These are phyloP conservation scores for Platycheirus rosarum DNA, from an alignment of 2,888 invertebrate genomes.

Conservation along the genomic window DNA sequence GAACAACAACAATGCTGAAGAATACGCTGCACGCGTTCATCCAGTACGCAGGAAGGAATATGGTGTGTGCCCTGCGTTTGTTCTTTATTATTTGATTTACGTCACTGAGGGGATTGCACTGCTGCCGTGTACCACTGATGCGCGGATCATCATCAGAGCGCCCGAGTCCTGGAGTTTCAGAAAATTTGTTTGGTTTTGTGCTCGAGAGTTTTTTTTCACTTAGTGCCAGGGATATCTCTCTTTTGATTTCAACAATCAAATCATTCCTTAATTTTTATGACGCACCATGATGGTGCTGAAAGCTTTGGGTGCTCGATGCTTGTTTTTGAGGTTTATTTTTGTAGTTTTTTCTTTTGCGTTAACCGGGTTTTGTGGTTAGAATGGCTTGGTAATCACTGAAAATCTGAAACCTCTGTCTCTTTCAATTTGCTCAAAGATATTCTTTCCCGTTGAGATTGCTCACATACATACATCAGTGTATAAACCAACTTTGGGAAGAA, in stretches of 20 bases:
- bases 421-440: conserved; percentile 57
- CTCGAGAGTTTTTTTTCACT: conserved; percentile 19
- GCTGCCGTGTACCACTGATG: conserved; percentile 22
- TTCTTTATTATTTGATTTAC: conserved; percentile 72
- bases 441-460: neutral
- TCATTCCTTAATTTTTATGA: conserved; percentile 73
- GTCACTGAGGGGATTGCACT: conserved; percentile 43
- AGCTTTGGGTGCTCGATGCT: conserved; percentile 57
- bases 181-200: conserved; percentile 22
- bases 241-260: conserved; percentile 72
- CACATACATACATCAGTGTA: neutral
- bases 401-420: conserved; percentile 62
- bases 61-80: conserved; percentile 46
- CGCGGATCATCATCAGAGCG: conserved; percentile 46
- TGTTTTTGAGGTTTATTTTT: neutral
- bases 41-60: conserved; percentile 26
- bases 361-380: conserved; percentile 61
- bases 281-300: conserved; percentile 73
- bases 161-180: neutral
- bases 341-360: conserved; percentile 10
- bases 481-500: no score
- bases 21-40: conserved; percentile 9
- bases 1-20: neutral
- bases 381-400: conserved; percentile 66
- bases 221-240: conserved; percentile 53